Evolutionary conservation across 2,113 vertebrate genomes (phyloP), one percentile per base, ranked within the genome.

Genomic region (Ardeotis arabs): DNA sequence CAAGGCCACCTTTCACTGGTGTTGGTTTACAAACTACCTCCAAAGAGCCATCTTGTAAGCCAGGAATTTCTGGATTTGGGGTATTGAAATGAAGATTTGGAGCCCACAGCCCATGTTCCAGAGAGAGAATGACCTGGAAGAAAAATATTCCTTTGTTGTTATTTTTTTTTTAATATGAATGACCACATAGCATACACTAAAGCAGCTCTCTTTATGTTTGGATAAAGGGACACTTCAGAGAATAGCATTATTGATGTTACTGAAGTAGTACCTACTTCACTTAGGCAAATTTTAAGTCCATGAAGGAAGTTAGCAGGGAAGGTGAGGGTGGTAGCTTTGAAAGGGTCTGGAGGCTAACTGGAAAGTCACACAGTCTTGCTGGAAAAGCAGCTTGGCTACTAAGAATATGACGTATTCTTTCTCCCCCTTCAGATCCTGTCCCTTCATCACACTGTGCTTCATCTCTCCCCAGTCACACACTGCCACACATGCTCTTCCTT

Each of bases 21-120:
- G 96, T 94, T 10, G 99, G 99, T 75, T 93, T 97, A 59, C 98
- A 97, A 12, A 99, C 98, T 5, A 99, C 99, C 66, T 94, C 90
- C 17, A 99, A 62, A 13, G 97, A 97, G 3, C 99, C 99, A 2
- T 99, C 98, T 1, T 33, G 84, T 84, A 99, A 98, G 4, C 98
- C 99, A 2, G 99, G 99, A 83, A 99, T 99, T 89, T 99, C 96
- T 5, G 99, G 94, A 95, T 99, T 99, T 37, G 99, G 99, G 76
- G 28, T 96, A 44, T 87, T 96, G 96, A 98, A 99, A 96, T 99
- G 99, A 70, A 99, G 97, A 97, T 99, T 99, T 87, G 99, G 99
- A 66, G 99, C 98, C 99, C 99, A 99, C 23, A 99, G 25, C 8
- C 99, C 99, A 17, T 97, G 97, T 84, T 99, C 99, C 96, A 99